Base-by-base conservation (phyloP, 1,140 invertebrate genomes). In the Psix sp. region DNA sequence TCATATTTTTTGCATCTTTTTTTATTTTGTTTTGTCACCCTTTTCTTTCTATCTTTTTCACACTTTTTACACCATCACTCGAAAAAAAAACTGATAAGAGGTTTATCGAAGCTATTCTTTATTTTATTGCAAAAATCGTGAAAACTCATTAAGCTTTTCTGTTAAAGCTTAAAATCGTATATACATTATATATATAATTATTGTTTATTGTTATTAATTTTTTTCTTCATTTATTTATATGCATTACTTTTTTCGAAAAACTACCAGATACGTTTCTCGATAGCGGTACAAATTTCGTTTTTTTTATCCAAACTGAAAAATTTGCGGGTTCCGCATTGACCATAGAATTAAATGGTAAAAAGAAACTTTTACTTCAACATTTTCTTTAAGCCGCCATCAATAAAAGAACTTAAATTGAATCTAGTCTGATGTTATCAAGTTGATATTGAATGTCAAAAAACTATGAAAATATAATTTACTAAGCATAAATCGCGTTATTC, bases 111-210 rank as follows among this genome's bases (percentile, higher is more conserved):
- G n/a, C n/a, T n/a, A n/a, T n/a, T n/a, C n/a, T n/a, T n/a, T n/a
- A n/a, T n/a, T n/a, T n/a, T n/a, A n/a, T n/a, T n/a, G n/a, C n/a
- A 33, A 45, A 68, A 52, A 17, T 59, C 62, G 36, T 66, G 38
- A 45, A 57, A 57, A 45, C 29, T 57, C 21, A 21, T 24, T 24
- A n/a, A n/a, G n/a, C n/a, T n/a, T n/a, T n/a, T n/a, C n/a, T n/a
- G n/a, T n/a, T n/a, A n/a, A n/a, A n/a, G n/a, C n/a, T n/a, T n/a
- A n/a, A n/a, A n/a, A n/a, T n/a, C n/a, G n/a, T n/a, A n/a, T n/a
- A n/a, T n/a, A n/a, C n/a, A n/a, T n/a, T n/a, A n/a, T n/a, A n/a
- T n/a, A n/a, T 45, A 21, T 40, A 33, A 38, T 49, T 20, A 0
- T 31, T 16, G 11, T 67, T 29, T 51, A 40, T 42, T 29, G 10